Conservation (phyloP, 1,140 invertebrate species). For the Lepidurus arcticus region DNA sequence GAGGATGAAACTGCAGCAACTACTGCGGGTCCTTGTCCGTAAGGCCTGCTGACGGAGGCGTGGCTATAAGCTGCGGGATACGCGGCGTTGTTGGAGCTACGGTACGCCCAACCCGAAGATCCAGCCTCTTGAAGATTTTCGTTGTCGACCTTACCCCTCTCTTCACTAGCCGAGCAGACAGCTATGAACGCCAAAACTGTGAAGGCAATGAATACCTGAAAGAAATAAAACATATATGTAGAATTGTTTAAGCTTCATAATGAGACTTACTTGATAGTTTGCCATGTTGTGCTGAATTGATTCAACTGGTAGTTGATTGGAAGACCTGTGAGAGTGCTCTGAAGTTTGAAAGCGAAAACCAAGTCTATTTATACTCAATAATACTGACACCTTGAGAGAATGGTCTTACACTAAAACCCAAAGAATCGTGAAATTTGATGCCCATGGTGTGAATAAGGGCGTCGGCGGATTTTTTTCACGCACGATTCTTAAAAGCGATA, state of each 20-base stretch:
- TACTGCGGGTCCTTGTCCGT: neutral
- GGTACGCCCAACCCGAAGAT: neutral
- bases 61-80: neutral
- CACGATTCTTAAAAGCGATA: conserved; percentile 3
- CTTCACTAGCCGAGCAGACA: neutral
- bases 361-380: neutral
- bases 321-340: neutral
- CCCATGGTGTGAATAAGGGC: neutral
- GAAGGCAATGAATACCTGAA: neutral
- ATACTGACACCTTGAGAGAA: neutral
- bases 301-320: neutral
- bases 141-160: neutral
- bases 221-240: neutral
- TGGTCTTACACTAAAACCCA: neutral
- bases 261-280: neutral
- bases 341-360: neutral
- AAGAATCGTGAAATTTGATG: neutral
- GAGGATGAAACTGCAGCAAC: neutral
- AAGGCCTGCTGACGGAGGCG: neutral
- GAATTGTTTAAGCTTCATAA: neutral
- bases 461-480: neutral
- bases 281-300: neutral
- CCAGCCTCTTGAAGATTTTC: neutral
- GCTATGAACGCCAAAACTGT: neutral
- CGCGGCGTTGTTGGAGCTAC: neutral